Base-by-base conservation (phyloP, 2,888 invertebrate species). In the Macrosoma leucophasiata region DNA sequence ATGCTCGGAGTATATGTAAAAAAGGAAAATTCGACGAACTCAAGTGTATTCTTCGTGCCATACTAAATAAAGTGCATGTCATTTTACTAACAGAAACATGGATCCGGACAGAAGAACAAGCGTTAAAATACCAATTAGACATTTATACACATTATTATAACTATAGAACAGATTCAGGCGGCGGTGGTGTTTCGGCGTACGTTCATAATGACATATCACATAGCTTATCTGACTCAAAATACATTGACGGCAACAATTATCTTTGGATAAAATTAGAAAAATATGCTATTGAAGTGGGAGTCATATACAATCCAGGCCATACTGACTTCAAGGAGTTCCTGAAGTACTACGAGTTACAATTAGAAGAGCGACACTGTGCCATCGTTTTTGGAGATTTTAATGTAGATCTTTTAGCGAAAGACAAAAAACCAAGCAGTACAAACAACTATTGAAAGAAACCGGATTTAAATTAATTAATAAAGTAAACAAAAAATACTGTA, bases 301-400 rank as follows among this genome's bases (percentile, higher is more conserved):
- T 32, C 3, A 8, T 32, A 5, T 32, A 26, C 8, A 26, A 20
- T 11, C 39, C 41, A 12, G 43, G 43, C 3, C 24, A 36, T 18
- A 34, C 39, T 4, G 25, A 40, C n/a, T 33, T 36, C 12, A 9
- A 38, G 2, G 14, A 38, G 11, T 41, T 43, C 20, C 25, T 2
- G 8, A 33, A 12, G 19, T 10, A 6, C 5, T 29, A 36, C 23
- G 43, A 38, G 3, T 21, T 20, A 13, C 36, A 43, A 23, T 13
- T 42, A 4, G 24, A 32, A 9, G 11, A 28, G 9, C 8, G 27
- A 23, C 39, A 33, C n/a, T 23, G 41, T 27, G 28, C 43, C 13
- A 24, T 46, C 3, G 24, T 41, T 6, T 46, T 46, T 20, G 46
- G 46, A 12, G 42, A 42, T 21, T 43, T 41, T 10, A 46, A 46